Evolutionary conservation across 2,888 invertebrate species (phyloP), one percentile per base, ranked within the genome.

Genomic region (Rhorus exstirpatorius): DNA sequence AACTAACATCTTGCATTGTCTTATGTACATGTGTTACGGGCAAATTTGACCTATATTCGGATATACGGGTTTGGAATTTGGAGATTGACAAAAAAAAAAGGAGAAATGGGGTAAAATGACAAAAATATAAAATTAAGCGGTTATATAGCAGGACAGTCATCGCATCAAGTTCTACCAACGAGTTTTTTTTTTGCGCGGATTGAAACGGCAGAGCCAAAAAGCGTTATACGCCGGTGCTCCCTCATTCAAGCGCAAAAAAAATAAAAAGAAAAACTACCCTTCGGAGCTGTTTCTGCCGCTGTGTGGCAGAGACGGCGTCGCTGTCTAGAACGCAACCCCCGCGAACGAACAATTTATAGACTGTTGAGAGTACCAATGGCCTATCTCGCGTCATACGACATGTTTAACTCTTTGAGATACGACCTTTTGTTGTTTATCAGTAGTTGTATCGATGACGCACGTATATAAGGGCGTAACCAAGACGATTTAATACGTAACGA

Each of bases 241-340:
- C 4, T 38, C 4, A 10, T 38, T 38, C 38, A 8, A 38, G 10
- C 8, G 38, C 38, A 38, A 38, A 3, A 38, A 38, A 38, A 38
- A 38, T 7, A 38, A 38, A 3, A 3, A 38, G 6, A 3, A 3
- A 3, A 2, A 31, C 31, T 6, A 6, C 38, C 38, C 10, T 8
- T 10, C 38, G 38, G 4, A 38, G 38, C 38, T 38, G 38, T 10
- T 38, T 8, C 1, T 38, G 38, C 10, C 38, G 38, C 10, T 38
- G 38, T 38, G 38, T 38, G 8, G 38, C 8, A 38, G 38, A 38
- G 63, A 63, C 63, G 63, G 41, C 63, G 74, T 55, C 63, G 74
- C 74, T 74, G 53, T 24, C n/a, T 74, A 46, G 63, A 21, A 53
- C 74, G 63, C 63, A 17, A 10, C 51, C 63, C 44, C 53, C 44